These are phyloP conservation scores for Paramisgurnus dabryanus DNA, from an alignment of 2,113 vertebrate species.

Conservation along the genomic window DNA sequence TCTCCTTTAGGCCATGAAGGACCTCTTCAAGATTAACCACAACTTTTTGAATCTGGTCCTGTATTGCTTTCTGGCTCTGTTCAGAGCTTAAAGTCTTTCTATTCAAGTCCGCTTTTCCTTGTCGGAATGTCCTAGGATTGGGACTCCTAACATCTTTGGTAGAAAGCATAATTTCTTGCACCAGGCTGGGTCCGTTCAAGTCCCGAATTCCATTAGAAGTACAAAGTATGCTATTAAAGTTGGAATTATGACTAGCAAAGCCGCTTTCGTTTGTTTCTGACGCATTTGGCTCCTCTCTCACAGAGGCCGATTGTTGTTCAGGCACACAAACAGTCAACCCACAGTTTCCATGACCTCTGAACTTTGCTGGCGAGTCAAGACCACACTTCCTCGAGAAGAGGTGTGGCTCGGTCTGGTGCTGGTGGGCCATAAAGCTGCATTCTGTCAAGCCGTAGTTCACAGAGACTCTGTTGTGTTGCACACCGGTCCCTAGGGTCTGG, in stretches of 20 bases:
- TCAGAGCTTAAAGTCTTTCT: constrained; percentile 3
- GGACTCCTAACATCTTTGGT: constrained; percentile 61
- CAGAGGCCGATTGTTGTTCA: constrained; percentile 62
- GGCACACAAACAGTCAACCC: constrained; percentile 60
- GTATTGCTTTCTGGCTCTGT: constrained; percentile 64
- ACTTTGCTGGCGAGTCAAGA: constrained; percentile 50
- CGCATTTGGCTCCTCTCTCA: constrained; percentile 57
- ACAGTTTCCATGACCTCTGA: constrained; percentile 62
- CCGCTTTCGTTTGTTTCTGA: constrained; percentile 40
- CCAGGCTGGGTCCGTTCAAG: constrained; percentile 49
- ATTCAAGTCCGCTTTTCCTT: constrained; percentile 51
- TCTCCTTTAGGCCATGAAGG: constrained; percentile 72
- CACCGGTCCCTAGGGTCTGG: constrained; percentile 57
- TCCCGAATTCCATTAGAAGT: constrained; percentile 46
- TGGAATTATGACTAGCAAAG: constrained; percentile 49
- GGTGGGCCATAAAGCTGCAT: constrained; percentile 55
- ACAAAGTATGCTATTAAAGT: constrained; percentile 37
- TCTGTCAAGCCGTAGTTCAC: constrained; percentile 60
- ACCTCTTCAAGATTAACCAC: constrained; percentile 76
- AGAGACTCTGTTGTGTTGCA: constrained; percentile 52
- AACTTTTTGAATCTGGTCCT: constrained; percentile 74
- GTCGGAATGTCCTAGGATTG: constrained; percentile 31
- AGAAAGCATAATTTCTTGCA: constrained; percentile 65
- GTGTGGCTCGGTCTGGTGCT: constrained; percentile 51
- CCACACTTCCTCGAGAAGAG: constrained; percentile 63